Conservation (phyloP, 1,140 invertebrate genomes). For the Frieseomelitta varia region DNA sequence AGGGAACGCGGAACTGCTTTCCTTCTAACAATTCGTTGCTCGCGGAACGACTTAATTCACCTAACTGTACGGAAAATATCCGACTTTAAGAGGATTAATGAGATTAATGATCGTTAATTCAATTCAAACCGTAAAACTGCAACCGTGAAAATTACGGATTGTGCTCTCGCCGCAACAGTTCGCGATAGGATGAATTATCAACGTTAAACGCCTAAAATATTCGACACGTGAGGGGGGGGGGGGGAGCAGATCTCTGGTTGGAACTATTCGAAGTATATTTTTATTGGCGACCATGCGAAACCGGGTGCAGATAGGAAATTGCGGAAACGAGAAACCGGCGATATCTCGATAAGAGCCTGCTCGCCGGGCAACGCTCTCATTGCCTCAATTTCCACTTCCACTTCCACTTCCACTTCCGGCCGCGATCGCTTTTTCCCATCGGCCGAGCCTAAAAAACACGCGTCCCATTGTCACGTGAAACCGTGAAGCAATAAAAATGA, state of each 20-base stretch:
- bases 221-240: background rate
- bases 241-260: background rate
- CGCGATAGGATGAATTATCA: background rate
- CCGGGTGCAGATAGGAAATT: constrained; percentile 70
- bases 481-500: constrained; percentile 28
- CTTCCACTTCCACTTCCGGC: constrained; percentile 73
- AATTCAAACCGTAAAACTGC: background rate
- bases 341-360: constrained; percentile 71
- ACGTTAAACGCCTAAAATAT: background rate
- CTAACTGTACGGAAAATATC: constrained; percentile 24
- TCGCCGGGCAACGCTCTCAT: constrained; percentile 70
- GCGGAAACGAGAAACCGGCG: constrained; percentile 71
- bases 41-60: constrained; percentile 8
- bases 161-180: background rate
- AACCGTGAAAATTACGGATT: constrained; percentile 27
- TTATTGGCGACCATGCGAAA: constrained; percentile 57
- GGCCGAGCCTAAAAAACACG: constrained; percentile 70
- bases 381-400: constrained; percentile 78
- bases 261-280: constrained; percentile 58
- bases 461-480: constrained; percentile 40
- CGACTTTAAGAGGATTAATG: constrained; percentile 1
- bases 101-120: constrained; percentile 25
- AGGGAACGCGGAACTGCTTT: background rate
- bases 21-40: background rate
- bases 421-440: constrained; percentile 68